A percentile compares a stretch with the other conserved stretches of the same genome.
Conservation (phyloP, 2,113 vertebrate genomes). For the Crotalus tigris region DNA sequence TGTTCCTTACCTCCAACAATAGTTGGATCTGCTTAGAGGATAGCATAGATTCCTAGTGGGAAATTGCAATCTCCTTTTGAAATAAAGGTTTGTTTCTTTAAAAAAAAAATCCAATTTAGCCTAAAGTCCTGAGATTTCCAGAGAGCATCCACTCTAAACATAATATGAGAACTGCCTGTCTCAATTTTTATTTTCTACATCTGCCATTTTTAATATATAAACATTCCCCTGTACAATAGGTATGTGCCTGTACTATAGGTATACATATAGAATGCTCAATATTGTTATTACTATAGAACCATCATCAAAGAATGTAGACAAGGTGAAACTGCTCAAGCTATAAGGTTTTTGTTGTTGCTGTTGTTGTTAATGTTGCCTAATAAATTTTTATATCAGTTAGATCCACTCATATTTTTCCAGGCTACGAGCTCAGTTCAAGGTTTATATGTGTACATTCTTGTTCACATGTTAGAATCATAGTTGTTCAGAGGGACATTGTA, state of each 20-base stretch:
- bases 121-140: not conserved
- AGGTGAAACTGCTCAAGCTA: not conserved
- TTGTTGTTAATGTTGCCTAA: not conserved
- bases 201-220: not conserved
- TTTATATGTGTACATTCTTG: not conserved
- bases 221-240: not conserved
- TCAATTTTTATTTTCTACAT: not conserved
- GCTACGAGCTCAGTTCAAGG: not conserved
- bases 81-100: not conserved
- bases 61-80: not conserved
- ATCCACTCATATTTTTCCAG: not conserved
- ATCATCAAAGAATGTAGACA: not conserved
- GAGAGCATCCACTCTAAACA: not conserved
- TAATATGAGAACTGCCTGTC: not conserved
- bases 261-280: not conserved
- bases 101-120: not conserved
- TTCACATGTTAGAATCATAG: not conserved
- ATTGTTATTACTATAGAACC: not conserved
- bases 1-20: not conserved
- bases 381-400: not conserved
- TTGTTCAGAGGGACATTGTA: not conserved
- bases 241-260: not conserved
- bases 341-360: not conserved
- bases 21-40: not conserved
- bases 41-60: not conserved